Evolutionary conservation across 2,888 invertebrate genomes (phyloP), one percentile per base, ranked within the genome.

Genomic region (Gastracanthus pulcherrimus): DNA sequence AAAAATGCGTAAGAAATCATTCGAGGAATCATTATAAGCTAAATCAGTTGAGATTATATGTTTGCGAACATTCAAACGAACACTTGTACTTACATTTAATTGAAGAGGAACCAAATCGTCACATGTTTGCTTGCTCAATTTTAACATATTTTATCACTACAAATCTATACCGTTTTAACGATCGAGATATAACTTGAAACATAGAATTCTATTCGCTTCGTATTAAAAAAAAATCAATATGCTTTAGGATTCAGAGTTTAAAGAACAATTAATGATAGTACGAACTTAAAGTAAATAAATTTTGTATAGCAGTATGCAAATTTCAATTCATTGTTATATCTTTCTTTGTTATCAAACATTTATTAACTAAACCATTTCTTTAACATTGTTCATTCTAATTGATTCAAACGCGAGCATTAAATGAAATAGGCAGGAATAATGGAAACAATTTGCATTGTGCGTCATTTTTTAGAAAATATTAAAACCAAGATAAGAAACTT

Each of bases 31-130:
- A 58, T 79, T 79, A 79, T 72, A 79, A 66, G 55, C 55, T 58
- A n/a, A 62, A 45, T 60, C 70, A 76, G 76, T 62, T 82, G 79
- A 83, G 82, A 31, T 72, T 66, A 60, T 67, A 76, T 83, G 76
- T 83, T 76, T 64, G 69, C 78, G 31, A 84, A 84, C 67, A 81
- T 64, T 66, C 29, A 41, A 38, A 60, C 1, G 69, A 81, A 82
- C 85, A 85, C 84, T 80, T 85, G 85, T 84, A 78, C 82, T 83
- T 75, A 84, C 84, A 82, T 62, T 38, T 26, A 60, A 71, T 51
- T 64, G 31, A 71, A 64, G 2, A 19, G 19, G 29, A 48, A 62
- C 26, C 38, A 16, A 64, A 19, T 62, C n/a, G 38, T 64, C 51
- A 41, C 1, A 41, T 26, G 19, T 55, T 55, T 41, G 55, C 13